Evolutionary conservation across 2,113 vertebrate genomes (phyloP).

Genomic region (Argyrosomus japonicus): DNA sequence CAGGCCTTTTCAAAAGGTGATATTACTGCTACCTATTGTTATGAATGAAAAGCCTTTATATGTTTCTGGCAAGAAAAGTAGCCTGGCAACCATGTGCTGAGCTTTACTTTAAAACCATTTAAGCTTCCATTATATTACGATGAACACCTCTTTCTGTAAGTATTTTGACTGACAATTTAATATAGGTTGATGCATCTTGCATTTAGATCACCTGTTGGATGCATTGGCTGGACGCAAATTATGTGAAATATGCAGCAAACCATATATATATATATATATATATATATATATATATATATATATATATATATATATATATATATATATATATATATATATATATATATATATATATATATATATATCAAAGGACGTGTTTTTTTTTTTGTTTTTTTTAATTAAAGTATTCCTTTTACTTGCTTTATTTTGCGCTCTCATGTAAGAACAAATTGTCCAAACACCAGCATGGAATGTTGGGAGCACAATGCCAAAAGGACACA

Average conservation of each 20-base stretch:
- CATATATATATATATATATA: no score
- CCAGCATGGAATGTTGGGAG: constrained; percentile 61
- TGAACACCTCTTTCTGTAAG: not conserved
- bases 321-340: no score
- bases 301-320: no score
- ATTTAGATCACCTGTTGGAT: not conserved
- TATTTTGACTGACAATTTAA: not conserved
- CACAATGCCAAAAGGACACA: constrained; percentile 63
- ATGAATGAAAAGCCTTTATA: not conserved
- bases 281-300: no score
- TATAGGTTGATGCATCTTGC: not conserved
- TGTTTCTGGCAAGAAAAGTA: constrained; percentile 10
- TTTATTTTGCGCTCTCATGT: constrained; percentile 23
- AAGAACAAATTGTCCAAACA: constrained; percentile 57
- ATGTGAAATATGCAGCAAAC: constrained; percentile 6
- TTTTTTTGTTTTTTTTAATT: not conserved
- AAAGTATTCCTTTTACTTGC: not conserved
- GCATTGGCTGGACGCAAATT: not conserved
- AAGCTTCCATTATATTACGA: not conserved
- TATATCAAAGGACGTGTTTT: not conserved
- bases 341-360: no score
- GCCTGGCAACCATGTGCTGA: constrained; percentile 7
- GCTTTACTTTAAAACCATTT: constrained; percentile 12
- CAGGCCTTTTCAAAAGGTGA: constrained; percentile 10
- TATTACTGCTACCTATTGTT: constrained; percentile 1